Percentiles rank a stretch among this genome's conserved stretches.
phyloP scores from a whole-genome alignment of 2,888 invertebrate species.

The Dichetophora obliterata region DNA sequence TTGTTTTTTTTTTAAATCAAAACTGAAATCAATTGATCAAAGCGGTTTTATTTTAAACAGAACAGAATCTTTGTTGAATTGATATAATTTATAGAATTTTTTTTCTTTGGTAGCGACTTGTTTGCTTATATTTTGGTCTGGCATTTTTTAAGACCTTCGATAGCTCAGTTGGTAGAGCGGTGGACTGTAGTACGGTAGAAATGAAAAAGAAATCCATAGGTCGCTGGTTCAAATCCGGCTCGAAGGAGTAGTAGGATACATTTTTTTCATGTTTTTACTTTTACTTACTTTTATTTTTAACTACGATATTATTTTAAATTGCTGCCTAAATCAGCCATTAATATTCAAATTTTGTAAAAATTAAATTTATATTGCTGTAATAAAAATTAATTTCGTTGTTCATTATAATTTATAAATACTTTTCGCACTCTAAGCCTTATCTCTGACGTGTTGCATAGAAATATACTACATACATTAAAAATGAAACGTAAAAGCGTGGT shows the following conservation, averaged over 20 bases:
- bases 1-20: too few relatives aligned
- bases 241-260: conserved; percentile 54
- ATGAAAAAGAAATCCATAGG: conserved; percentile 59
- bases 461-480: too few relatives aligned
- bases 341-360: neutral
- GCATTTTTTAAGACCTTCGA: conserved; percentile 56
- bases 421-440: too few relatives aligned
- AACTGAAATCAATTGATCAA: too few relatives aligned
- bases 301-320: neutral
- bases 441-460: too few relatives aligned
- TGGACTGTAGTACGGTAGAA: conserved; percentile 59
- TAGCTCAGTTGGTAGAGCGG: conserved; percentile 68
- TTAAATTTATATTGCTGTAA: neutral
- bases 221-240: conserved; percentile 67
- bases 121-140: neutral
- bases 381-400: too few relatives aligned
- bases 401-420: too few relatives aligned
- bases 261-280: neutral
- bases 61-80: too few relatives aligned
- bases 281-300: neutral
- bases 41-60: too few relatives aligned
- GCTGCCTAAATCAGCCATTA: neutral
- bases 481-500: too few relatives aligned
- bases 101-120: too few relatives aligned
- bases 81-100: too few relatives aligned